Evolutionary conservation across 2,797 vertebrate species (phyloP).

Genomic region (Gallinago solitaria): DNA sequence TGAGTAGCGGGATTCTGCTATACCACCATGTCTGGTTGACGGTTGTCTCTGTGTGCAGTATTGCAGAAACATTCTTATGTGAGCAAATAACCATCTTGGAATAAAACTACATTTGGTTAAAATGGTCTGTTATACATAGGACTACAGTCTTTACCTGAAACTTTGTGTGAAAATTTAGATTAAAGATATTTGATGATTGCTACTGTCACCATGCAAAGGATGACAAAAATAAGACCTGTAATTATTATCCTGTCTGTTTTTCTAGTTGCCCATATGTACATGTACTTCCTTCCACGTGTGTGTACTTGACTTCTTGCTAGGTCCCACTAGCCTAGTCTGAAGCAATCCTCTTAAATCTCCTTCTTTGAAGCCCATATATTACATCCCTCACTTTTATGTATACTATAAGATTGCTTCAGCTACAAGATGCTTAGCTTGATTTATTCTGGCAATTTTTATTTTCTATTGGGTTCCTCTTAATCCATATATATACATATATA

Average conservation of each 20-base stretch:
- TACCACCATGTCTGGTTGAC: not conserved
- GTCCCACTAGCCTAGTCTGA: not conserved
- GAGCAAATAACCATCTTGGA: not conserved
- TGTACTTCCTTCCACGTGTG: not conserved
- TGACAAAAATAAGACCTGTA: not conserved
- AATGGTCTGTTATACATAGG: not conserved
- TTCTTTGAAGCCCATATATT: not conserved
- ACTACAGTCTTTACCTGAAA: not conserved
- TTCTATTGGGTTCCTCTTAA: not conserved
- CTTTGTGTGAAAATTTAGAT: not conserved
- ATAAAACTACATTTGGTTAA: not conserved
- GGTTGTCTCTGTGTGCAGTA: not conserved
- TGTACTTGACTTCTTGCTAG: not conserved
- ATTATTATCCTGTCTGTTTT: fast-evolving
- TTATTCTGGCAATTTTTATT: not conserved
- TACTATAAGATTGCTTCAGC: not conserved
- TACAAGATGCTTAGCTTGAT: not conserved
- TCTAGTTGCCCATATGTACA: fast-evolving
- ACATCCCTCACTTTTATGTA: not conserved
- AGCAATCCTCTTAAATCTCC: not conserved
- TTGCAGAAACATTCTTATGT: not conserved
- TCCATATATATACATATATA: fast-evolving
- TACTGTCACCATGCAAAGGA: not conserved
- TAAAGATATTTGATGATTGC: not conserved
- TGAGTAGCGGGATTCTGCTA: not conserved